Base-by-base conservation (phyloP, 2,888 invertebrate genomes). In the Lithophane ornitopus region DNA sequence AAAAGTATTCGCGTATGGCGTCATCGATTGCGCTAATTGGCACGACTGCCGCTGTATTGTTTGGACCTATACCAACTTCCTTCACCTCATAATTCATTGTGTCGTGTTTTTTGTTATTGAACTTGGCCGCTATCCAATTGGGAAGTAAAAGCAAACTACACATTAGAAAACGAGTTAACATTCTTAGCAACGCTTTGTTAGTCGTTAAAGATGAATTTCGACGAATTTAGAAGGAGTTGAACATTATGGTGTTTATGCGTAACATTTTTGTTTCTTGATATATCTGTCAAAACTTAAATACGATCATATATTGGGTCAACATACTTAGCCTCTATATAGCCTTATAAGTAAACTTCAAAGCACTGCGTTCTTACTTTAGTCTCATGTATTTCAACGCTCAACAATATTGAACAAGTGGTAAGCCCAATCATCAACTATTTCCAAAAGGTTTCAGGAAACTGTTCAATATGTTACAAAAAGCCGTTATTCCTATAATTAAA, bases 61-160 rank as follows among this genome's bases (percentile, higher is more conserved):
- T 87, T 87, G 88, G 88, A 85, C 80, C 83, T 83, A 80, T 80
- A 88, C 87, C 87, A 88, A 88, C 83, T 86, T 86, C 86, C 86
- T 79, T 86, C 77, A 80, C 72, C 80, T 81, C 81, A 76, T 88
- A 85, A 86, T 76, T 88, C 88, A 86, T 85, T 77, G 76, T 85
- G 61, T 71, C 74, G 54, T 78, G 76, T 87, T 85, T 87, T 82
- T 85, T 80, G 69, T 56, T 80, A 78, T 86, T 80, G 78, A 83
- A 83, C 78, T 88, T 87, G 87, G 87, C 83, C 61, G 63, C 14
- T 19, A 71, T 80, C 85, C 87, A 87, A 83, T 58, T 77, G 67
- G 75, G 80, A 79, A 81, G 76, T 78, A 76, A 70, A 71, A 71
- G 58, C 52, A 52, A 81, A 78, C 70, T 52, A 66, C 61, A 69